Evolutionary conservation across 1,140 invertebrate genomes (phyloP), one percentile per base, ranked within the genome.

Genomic region (Dreissena rostriformis): DNA sequence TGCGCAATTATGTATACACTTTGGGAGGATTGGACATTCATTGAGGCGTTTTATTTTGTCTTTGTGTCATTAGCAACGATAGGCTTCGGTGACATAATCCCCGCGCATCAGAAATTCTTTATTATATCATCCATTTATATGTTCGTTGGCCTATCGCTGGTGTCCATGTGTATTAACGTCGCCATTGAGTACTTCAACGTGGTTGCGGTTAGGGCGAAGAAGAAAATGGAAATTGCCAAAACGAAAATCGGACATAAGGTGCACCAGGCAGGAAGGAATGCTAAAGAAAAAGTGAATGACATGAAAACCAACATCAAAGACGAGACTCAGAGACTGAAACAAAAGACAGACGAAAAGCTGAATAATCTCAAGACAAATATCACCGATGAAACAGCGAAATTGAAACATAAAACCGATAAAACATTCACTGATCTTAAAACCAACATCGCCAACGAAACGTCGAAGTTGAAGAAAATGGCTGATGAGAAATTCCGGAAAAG

Each of bases 1-100:
- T 97, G 98, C 2, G 97, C 97, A 0, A 94, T 95, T 0, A 94
- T 97, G 0, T 98, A 97, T 90, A 95, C 95, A 12, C n/a, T 75
- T 14, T 92, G 89, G 87, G 91, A 92, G 61, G 95, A 96, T 70
- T 99, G 98, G 98, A 96, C 95, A 49, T 95, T 98, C n/a, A 94
- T 99, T 19, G 98, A 99, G 89, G 97, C 97, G 49, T 97, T 97
- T 78, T 99, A 98, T 93, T 99, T 99, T 91, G 98, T 97, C 88
- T 98, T 98, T 94, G 97, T 97, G n/a, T 97, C 95, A 4, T 89
- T 96, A 39, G 91, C 89, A 29, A 94, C 93, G 0, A 94, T 94
- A 29, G 92, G 95, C 95, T 97, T 98, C 88, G 98, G 98, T 65
- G 98, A 98, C 94, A 95, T 96, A 85, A 97, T 98, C 10, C 97